Percentiles rank a stretch among this genome's conserved stretches.
Conservation (phyloP, 2,888 invertebrate species). For the Caenorhabditis angaria region DNA sequence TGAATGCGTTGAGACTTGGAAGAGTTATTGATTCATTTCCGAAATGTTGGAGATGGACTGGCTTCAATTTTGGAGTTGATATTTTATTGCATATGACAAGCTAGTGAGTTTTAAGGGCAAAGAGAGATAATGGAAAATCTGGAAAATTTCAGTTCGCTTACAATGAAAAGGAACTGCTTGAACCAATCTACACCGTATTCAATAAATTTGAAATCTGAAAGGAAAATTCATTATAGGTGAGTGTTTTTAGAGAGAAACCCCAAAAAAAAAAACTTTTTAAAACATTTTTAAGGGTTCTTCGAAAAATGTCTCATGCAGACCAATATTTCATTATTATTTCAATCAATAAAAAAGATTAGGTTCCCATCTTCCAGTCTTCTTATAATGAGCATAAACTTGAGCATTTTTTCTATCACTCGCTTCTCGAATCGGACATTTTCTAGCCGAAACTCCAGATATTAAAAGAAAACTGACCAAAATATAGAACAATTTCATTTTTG, state of each 20-base stretch:
- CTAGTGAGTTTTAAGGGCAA: conserved; percentile 23
- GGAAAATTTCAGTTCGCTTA: conserved; percentile 30
- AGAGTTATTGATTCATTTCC: conserved; percentile 46
- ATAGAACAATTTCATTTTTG: no score
- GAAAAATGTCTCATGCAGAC: no score
- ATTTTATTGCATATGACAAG: conserved; percentile 49
- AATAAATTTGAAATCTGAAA: conserved; percentile 35
- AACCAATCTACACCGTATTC: conserved; percentile 50
- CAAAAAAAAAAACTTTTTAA: conserved; percentile 4
- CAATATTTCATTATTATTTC: no score
- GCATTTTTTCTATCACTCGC: no score
- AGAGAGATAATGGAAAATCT: not conserved
- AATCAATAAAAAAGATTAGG: no score
- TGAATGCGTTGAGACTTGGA: conserved; percentile 51
- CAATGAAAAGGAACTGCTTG: conserved; percentile 52
- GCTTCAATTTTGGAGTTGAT: conserved; percentile 63
- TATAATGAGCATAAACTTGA: no score
- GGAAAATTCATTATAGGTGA: conserved; percentile 54
- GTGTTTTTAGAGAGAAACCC: not conserved
- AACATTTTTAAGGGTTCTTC: not conserved
- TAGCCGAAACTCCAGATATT: no score
- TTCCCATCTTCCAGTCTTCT: no score
- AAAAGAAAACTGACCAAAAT: no score
- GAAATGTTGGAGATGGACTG: conserved; percentile 66
- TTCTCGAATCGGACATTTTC: no score